Base-by-base conservation (phyloP, 64 coral and sea anemone genomes). In the Catalaphyllia jardinei region DNA sequence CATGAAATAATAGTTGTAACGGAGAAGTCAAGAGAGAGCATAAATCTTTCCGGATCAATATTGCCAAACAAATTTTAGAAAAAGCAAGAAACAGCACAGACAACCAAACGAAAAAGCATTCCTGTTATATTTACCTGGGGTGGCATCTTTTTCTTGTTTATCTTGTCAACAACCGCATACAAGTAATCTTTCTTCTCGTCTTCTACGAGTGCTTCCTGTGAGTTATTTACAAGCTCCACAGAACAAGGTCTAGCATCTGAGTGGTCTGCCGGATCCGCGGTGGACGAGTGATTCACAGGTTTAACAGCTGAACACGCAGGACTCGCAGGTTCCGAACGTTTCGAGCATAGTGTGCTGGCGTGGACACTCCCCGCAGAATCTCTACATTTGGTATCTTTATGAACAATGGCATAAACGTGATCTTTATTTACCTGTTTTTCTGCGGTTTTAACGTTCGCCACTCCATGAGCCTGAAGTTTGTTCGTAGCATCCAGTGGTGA, bases 91-190 rank as follows among this genome's bases (percentile, higher is more conserved):
- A 46, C 4, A 4, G 42, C 42, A 46, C 42, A 46, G 7, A 46
- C 42, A 46, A 46, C 4, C 42, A 57, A 57, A 57, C 11, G 15
- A 57, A 57, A 57, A 15, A 57, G 22, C 10, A n/a, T 69, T 46
- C 9, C 22, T 2, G 25, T 69, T 7, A 10, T 27, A 14, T 57
- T 7, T 62, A 63, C 79, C 79, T 81, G 55, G 20, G 79, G 79
- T 19, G 54, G 15, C 20, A 7, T 60, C 22, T 31, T 57, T 62
- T 81, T 81, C 79, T 31, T 62, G 15, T 61, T 81, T 60, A 30
- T 3, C 9, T 62, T 81, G 55, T 81, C 79, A 81, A 62, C 79
- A 81, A 31, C 79, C 20, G 79, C 79, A 62, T 60, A 62, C 25
- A 81, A 20, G 5, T 61, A 31, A 31, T 81, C 55, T 1, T 30